phyloP scores from a whole-genome alignment of 2,113 vertebrate genomes.

The Cygnus atratus region DNA sequence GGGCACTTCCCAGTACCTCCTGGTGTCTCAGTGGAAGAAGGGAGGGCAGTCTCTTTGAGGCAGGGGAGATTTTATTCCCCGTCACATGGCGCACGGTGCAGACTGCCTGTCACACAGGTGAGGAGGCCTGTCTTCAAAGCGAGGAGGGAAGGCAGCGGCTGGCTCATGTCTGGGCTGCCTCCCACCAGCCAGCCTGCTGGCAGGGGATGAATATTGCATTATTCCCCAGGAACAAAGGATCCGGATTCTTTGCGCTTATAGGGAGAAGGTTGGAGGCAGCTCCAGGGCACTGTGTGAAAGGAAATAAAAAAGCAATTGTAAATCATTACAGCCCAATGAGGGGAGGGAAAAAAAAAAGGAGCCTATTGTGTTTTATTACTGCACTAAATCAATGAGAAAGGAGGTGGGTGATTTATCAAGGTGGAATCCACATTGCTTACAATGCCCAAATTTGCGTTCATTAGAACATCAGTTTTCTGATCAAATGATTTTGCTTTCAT shows the following conservation, averaged over 20 bases:
- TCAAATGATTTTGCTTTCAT: not conserved
- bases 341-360: not conserved
- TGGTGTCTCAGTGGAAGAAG: not conserved
- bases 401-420: not conserved
- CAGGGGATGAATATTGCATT: not conserved
- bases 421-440: not conserved
- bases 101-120: not conserved
- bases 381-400: constrained; percentile 2
- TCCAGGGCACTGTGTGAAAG: not conserved
- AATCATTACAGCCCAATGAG: not conserved
- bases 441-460: not conserved
- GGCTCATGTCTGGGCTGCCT: not conserved
- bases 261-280: constrained; percentile 16
- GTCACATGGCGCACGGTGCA: not conserved
- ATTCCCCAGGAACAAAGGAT: not conserved
- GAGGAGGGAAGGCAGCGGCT: not conserved
- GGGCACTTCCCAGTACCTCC: not conserved
- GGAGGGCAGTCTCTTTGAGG: not conserved
- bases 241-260: not conserved
- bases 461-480: constrained; percentile 22
- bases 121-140: not conserved
- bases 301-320: constrained; percentile 16
- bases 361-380: not conserved
- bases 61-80: not conserved
- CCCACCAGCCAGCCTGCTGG: not conserved